Base-by-base conservation (phyloP, 2,888 invertebrate species). In the Hipparchia semele region DNA sequence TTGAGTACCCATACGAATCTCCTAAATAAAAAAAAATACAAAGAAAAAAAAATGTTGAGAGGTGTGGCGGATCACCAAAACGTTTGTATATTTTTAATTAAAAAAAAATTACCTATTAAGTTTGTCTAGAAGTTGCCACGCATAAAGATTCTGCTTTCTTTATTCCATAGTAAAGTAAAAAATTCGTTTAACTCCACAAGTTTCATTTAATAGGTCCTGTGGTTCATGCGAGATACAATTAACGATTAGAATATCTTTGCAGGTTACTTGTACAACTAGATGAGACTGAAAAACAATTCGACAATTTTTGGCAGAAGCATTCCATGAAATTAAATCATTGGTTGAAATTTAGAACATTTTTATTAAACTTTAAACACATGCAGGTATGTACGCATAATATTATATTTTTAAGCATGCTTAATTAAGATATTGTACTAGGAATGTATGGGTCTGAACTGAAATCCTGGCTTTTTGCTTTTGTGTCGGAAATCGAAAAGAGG, bases 281-380 rank as follows among this genome's bases (percentile, higher is more conserved):
- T 89, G 99, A 99, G 94, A 99, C 99, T 79, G 98, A 98, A 91
- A 95, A 96, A 82, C 97, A 98, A 78, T 99, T 99, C 90, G 98
- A 98, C 88, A 96, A 97, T 81, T 99, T 99, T 92, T 99, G 99
- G 99, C 96, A 96, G 72, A 96, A 97, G 83, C 99, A 99, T 94
- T 98, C 98, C 82, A 96, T 96, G 73, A 97, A 98, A 83, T 94
- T 99, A 84, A 96, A 97, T 83, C 98, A 98, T 87, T 99, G 98
- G 92, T 94, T 99, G 78, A 97, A 97, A 83, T 95, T 99, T 84
- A 95, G 99, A 82, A 96, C 97, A 82, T 99, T 99, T 94, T 99
- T 99, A 93, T 98, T 98, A 86, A 97, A 98, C 86, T 99, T 99
- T 88, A 96, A 98, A 85, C 97, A 98, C 87, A 95, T 98, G 82